Evolutionary conservation across 2,797 vertebrate species (phyloP), one percentile per base, ranked within the genome.

Genomic region (Simalia tracyae): DNA sequence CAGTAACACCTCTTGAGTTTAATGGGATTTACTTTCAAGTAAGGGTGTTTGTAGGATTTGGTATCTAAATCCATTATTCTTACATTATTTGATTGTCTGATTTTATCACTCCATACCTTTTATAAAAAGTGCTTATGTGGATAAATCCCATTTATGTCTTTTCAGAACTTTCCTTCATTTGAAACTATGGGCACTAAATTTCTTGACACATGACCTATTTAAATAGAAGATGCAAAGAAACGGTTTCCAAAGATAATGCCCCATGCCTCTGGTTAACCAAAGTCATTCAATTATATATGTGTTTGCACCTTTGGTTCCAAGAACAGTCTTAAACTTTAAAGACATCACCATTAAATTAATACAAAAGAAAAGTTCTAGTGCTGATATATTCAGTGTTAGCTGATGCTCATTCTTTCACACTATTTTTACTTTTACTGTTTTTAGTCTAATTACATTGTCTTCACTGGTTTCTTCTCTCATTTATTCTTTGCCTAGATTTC

Each of bases 331-430:
- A 90, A 84, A 84, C 50, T 90, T 63, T 90, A 87, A 87, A 92
- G 50, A 26, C 84, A 88, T 90, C 92, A 90, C 89, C 85, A 87
- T 90, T 90, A 92, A 92, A 84, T 92, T 90, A 92, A 92, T 90
- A 92, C 89, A 92, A 90, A 90, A 87, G 89, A 59, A 72, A 54
- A 17, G 36, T 0, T 1, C 19, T 86, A 57, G 12, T 0, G 0
- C 54, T 56, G 72, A 89, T 88, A 85, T 26, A 19, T 92, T 54
- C 26, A 31, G 76, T 22, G 68, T 59, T 66, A 91, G 22, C 64
- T 50, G 26, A 3, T 63, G 89, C 31, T 92, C 63, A 90, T 92
- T 93, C 94, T 93, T 94, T 86, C 87, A 84, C 92, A 94, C 56
- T 87, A 50, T 61, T 14, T 85, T 63, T 81, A 50, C 50, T 84